Evolutionary conservation across 1,140 invertebrate species (phyloP).

Genomic region (Philopotamus ludificatus): DNA sequence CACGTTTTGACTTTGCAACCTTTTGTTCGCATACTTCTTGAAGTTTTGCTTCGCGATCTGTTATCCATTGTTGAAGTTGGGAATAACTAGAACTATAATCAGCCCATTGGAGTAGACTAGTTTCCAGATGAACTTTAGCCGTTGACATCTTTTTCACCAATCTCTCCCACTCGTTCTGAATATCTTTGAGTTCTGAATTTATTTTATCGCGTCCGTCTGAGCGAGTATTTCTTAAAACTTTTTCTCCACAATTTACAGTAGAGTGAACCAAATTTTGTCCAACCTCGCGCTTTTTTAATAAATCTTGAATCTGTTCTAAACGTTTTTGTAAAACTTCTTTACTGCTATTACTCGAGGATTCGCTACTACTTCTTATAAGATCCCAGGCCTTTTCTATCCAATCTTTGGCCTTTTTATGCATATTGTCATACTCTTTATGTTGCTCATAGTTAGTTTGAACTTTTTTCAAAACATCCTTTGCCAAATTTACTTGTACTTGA

Average conservation of each 20-base stretch:
- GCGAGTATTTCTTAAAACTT: constrained; percentile 81
- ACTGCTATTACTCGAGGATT: constrained; percentile 74
- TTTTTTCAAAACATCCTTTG: constrained; percentile 90
- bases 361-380: constrained; percentile 76
- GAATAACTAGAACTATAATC: constrained; percentile 90
- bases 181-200: constrained; percentile 81
- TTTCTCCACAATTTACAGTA: constrained; percentile 90
- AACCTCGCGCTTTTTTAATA: constrained; percentile 81
- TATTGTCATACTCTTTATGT: constrained; percentile 80
- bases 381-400: constrained; percentile 90
- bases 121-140: constrained; percentile 89
- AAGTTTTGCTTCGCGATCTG: constrained; percentile 89
- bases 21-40: constrained; percentile 89
- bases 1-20: constrained; percentile 73
- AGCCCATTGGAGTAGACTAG: constrained; percentile 90
- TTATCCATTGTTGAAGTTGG: constrained; percentile 93
- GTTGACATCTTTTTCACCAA: constrained; percentile 90
- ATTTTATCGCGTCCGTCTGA: constrained; percentile 88
- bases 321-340: constrained; percentile 82
- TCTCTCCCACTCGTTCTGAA: constrained; percentile 91
- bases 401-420: constrained; percentile 73
- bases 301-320: constrained; percentile 78
- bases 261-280: constrained; percentile 87
- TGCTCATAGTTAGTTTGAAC: constrained; percentile 87
- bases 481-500: constrained; percentile 85